Base-by-base conservation (phyloP, 2,113 vertebrate species). In the Columba livia region DNA sequence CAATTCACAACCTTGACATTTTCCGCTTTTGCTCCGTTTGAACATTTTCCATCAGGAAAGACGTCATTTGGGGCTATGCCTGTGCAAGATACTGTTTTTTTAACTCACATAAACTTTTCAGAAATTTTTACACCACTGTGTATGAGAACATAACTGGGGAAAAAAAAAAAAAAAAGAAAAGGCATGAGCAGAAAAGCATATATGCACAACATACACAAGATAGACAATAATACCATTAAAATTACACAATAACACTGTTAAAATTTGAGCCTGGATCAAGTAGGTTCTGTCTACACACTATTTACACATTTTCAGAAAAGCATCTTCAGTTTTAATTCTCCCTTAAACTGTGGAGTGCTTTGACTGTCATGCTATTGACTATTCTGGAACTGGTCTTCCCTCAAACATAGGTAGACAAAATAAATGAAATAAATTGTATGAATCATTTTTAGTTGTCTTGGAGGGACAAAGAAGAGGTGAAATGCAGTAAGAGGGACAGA, bases 1-100 rank as follows among this genome's bases (percentile, higher is more conserved):
- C 78, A 85, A 32, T 72, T 90, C 62, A 88, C 53, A 88, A n/a
- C 40, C 48, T 90, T 82, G 82, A 61, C 24, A 48, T 60, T 60
- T 85, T 90, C 73, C 82, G 32, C 40, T 34, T 89, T 85, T 81
- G 11, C 31, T 87, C 36, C 21, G 20, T 67, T 71, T 67, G 56
- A 91, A 79, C 53, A 38, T 51, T 79, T 79, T 85, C 25, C 29
- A 60, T 5, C 13, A 95, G 23, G 9, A 75, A 75, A 51, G 7
- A 40, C 15, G 1, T 36, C 25, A 42, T 0, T 44, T 44, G 5
- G 5, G 20, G 4, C 47, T 60, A 61, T 29, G 8, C 17, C 9
- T 74, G 36, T 69, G 26, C 24, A 56, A 64, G 21, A 44, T 6
- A 15, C 9, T 44, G 15, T 23, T 83, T 62, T 50, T 66, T 82